Evolutionary conservation across 92 coral and sea anemone genomes (phyloP), one percentile per base, ranked within the genome.

Genomic region (Phenganax marumi): DNA sequence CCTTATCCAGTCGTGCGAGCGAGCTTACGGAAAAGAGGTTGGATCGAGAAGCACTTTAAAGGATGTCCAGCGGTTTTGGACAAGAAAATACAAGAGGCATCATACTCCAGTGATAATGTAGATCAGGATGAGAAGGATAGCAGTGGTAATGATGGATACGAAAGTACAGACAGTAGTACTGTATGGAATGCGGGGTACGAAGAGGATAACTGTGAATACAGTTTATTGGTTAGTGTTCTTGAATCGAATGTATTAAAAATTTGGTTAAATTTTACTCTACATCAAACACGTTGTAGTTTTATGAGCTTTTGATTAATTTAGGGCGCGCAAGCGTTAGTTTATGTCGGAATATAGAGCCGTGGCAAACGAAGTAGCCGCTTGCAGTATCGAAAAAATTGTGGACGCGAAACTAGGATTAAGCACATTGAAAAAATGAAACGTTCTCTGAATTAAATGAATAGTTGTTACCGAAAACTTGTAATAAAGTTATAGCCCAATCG

Each of bases 121-220:
- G 81, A 88, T 52, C 88, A 89, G 22, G 90, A 91, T 60, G 84
- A 74, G 14, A 87, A 82, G 21, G 70, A 85, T 73, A 84, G 84
- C 60, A 84, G 89, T 81, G 81, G 82, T 63, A 74, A 90, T 63
- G 92, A 89, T 76, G 97, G 86, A n/a, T 89, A 84, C 43, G 85
- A 85, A 18, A 70, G 71, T 49, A 58, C 73, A 6, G 91, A 91
- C n/a, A 91, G 88, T 62, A 93, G 82, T 50, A 48, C 83, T 58
- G 93, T 89, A 68, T 95, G 98, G 98, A 92, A 88, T 65, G 98
- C 98, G 8, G 98, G 98, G 16, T 89, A 91, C 52, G 98, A 95
- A 69, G 92, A 91, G 0, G 92, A 93, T 25, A 85, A 92, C 73
- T 90, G 96, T 88, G 98, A 95, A 84, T 95, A 92, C 48, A 91